phyloP scores from a whole-genome alignment of 30 jellyfish, hydroid and myxozoan genomes.

The Catostylus mosaicus region DNA sequence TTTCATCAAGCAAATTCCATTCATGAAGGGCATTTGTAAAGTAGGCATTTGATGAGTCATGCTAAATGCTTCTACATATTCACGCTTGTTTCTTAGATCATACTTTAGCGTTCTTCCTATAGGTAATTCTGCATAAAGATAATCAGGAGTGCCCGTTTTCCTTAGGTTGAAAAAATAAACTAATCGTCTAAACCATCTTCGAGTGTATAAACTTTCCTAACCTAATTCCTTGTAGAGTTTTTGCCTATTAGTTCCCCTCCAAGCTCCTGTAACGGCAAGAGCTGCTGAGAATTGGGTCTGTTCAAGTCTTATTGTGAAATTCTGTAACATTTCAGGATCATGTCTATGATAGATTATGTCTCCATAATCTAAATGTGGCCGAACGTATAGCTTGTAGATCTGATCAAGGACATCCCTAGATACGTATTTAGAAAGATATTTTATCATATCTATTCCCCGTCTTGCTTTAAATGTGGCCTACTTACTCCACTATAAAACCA shows the following conservation, averaged over 20 bases:
- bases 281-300: constrained; percentile 36
- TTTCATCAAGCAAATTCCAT: constrained; percentile 33
- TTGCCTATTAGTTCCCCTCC: constrained; percentile 53
- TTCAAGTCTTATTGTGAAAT: constrained; percentile 30
- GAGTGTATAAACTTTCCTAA: constrained; percentile 33
- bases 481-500: too few relatives aligned
- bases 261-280: constrained; percentile 51
- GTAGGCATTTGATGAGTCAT: constrained; percentile 37
- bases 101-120: constrained; percentile 13
- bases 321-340: constrained; percentile 20
- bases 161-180: constrained; percentile 35
- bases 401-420: constrained; percentile 32
- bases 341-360: constrained; percentile 22
- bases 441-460: constrained; percentile 29
- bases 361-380: constrained; percentile 26
- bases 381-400: too few relatives aligned
- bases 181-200: constrained; percentile 50
- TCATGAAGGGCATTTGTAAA: constrained; percentile 24
- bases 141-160: constrained; percentile 29
- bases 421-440: constrained; percentile 17
- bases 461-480: constrained; percentile 12
- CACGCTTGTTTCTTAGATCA: constrained; percentile 24
- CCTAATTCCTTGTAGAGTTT: constrained; percentile 52
- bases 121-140: constrained; percentile 39
- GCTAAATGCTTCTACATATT: constrained; percentile 9